Conservation (phyloP, 2,113 vertebrate genomes). For the Anser brachyrhynchus region DNA sequence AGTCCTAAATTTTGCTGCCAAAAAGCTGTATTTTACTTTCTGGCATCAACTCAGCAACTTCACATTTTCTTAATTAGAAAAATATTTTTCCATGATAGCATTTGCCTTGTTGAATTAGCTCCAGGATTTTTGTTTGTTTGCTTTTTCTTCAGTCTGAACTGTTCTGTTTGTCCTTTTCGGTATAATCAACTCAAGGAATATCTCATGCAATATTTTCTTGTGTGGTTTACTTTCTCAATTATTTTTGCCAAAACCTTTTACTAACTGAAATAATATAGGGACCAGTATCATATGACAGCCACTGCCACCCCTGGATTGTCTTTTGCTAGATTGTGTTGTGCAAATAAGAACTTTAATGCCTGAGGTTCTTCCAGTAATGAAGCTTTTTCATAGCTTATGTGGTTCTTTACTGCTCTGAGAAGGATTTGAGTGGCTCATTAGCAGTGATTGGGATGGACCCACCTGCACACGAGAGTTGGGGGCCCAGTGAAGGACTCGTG, state of each 20-base stretch:
- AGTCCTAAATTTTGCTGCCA: not conserved
- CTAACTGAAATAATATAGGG: fast-evolving
- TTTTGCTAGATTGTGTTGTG: not conserved
- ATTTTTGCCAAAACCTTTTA: not conserved
- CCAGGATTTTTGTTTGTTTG: conserved; percentile 15
- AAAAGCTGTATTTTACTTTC: conserved; percentile 23
- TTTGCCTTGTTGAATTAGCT: not conserved
- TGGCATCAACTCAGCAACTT: conserved; percentile 20
- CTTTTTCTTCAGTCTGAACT: not conserved
- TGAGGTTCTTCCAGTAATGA: not conserved
- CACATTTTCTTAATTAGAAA: conserved; percentile 65
- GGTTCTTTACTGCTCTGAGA: not conserved
- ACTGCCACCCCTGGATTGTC: not conserved
- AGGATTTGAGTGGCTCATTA: fast-evolving
- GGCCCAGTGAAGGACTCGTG: not conserved
- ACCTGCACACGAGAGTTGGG: not conserved
- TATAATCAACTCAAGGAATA: not conserved
- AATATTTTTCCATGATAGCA: not conserved
- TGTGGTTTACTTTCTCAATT: not conserved
- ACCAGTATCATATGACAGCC: not conserved
- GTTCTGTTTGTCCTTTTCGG: not conserved
- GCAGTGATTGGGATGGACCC: not conserved
- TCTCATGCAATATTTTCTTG: not conserved
- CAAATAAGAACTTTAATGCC: not conserved
- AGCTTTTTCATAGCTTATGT: not conserved